Evolutionary conservation across 2,888 invertebrate genomes (phyloP).

Genomic region (Phengaris arion): DNA sequence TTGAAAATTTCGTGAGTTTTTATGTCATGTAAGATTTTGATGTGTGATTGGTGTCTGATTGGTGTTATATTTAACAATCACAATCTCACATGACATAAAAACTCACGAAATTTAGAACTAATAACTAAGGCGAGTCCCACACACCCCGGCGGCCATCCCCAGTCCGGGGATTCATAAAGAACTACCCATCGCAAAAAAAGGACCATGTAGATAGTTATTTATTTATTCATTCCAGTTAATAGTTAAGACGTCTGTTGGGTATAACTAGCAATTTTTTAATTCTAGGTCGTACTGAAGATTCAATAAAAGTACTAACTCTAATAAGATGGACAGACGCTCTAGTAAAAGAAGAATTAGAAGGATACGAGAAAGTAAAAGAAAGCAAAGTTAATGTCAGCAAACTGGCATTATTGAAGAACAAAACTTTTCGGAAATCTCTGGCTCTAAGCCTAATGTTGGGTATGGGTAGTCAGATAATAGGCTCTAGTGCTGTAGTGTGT

Average conservation of each 20-base stretch:
- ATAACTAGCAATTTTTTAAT: not conserved
- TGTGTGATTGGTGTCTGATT: too few species aligned
- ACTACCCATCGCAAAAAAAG: constrained; percentile 27
- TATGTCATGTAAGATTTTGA: too few species aligned
- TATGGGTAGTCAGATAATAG: constrained; percentile 43
- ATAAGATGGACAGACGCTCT: constrained; percentile 11
- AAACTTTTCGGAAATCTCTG: constrained; percentile 42
- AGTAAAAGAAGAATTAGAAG: constrained; percentile 53
- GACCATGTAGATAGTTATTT: too few species aligned
- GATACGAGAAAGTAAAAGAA: constrained; percentile 45
- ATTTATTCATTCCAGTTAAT: too few species aligned
- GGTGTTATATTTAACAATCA: too few species aligned
- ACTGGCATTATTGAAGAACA: constrained; percentile 41
- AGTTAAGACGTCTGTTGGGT: too few species aligned
- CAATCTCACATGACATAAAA: too few species aligned
- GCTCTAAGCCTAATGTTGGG: constrained; percentile 40
- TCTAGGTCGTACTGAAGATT: constrained; percentile 26
- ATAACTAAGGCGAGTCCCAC: too few species aligned
- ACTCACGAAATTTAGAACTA: too few species aligned
- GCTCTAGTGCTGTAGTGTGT: constrained; percentile 52
- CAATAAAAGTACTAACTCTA: constrained; percentile 1
- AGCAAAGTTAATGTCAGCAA: constrained; percentile 33
- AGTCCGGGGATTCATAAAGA: too few species aligned
- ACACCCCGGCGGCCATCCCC: too few species aligned
- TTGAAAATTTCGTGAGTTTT: too few species aligned